These are phyloP conservation scores for honey bee (Apis mellifera) DNA, from an alignment of 1,140 invertebrate species.

Conservation along the genomic window DNA sequence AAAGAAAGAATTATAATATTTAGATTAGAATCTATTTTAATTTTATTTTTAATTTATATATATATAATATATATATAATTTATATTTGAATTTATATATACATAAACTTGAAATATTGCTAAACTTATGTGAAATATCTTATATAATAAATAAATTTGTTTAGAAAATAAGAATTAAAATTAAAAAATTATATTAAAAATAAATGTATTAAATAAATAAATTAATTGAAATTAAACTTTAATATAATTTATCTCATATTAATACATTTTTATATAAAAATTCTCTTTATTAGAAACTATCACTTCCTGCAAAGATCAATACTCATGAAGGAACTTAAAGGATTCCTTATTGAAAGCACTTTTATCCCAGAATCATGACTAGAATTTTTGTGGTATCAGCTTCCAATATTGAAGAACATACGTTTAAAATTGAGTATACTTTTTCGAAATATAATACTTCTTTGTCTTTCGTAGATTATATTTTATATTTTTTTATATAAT, in stretches of 20 bases:
- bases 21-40: no score
- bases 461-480: no score
- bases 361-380: background rate
- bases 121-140: no score
- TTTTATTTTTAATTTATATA: no score
- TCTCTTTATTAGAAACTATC: background rate
- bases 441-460: background rate
- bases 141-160: no score
- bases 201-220: background rate
- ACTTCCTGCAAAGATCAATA: background rate
- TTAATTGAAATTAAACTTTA: background rate
- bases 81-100: no score
- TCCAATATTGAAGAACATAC: constrained; percentile 7
- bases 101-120: no score
- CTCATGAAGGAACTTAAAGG: no score
- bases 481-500: no score
- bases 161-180: background rate
- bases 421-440: background rate
- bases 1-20: no score
- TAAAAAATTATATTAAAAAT: background rate
- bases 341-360: constrained; percentile 16
- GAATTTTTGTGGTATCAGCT: background rate
- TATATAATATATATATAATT: no score
- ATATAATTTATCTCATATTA: background rate
- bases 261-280: background rate